These are phyloP conservation scores for Chrysochloris asiatica DNA, from an alignment of 2,113 vertebrate species.

Conservation along the genomic window DNA sequence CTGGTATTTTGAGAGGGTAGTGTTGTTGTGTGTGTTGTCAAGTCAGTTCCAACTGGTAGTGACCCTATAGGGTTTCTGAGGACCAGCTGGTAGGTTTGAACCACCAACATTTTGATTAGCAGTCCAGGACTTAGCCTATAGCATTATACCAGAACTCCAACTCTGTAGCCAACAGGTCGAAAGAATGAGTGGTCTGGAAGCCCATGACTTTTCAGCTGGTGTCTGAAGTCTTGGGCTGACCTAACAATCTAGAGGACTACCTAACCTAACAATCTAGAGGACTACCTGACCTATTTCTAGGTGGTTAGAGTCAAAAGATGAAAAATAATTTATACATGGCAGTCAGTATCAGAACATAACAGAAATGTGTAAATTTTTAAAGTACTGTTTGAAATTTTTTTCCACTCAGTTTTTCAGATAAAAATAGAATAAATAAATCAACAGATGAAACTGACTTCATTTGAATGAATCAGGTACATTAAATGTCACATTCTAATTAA, in stretches of 20 bases:
- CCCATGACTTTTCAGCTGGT: background rate
- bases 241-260: background rate
- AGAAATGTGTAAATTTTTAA: background rate
- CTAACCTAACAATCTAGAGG: background rate
- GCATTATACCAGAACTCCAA: background rate
- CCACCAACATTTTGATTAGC: too few species aligned
- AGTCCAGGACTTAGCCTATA: too few species aligned
- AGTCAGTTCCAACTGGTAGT: background rate
- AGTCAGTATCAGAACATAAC: background rate
- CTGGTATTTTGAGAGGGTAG: background rate
- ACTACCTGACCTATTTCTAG: background rate
- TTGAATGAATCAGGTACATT: background rate
- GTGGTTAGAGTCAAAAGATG: background rate
- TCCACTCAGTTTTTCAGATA: conserved; percentile 7
- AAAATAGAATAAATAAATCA: conserved; percentile 42
- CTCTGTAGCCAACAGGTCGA: background rate
- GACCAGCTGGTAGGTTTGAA: too few species aligned
- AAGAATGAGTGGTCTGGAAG: background rate
- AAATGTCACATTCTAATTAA: conserved; percentile 45
- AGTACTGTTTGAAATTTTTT: background rate
- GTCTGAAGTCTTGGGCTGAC: background rate
- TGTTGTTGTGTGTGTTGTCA: too few species aligned
- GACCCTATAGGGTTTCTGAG: background rate
- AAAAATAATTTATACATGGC: background rate
- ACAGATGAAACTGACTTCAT: conserved; percentile 34